These are phyloP conservation scores for Vulpes ferrilata DNA, from an alignment of 2,113 vertebrate genomes.

Conservation along the genomic window DNA sequence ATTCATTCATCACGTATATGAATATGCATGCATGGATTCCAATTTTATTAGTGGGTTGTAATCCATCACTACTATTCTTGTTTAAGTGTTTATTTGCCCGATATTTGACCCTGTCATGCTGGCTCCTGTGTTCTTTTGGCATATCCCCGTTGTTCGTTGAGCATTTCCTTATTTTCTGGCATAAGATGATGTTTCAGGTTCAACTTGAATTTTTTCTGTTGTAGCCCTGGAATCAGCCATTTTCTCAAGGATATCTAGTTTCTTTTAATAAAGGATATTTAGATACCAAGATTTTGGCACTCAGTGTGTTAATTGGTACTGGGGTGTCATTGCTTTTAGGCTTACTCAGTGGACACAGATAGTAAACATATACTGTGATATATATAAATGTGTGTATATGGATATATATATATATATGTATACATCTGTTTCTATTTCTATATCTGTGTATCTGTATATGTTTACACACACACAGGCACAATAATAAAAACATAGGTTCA, in stretches of 20 bases:
- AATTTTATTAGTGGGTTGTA: background rate
- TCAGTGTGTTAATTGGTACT: background rate
- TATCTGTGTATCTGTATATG: background rate
- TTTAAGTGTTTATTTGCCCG: background rate
- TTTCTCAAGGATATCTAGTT: background rate
- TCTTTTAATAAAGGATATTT: constrained; percentile 47
- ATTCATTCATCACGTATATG: background rate
- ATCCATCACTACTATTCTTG: background rate
- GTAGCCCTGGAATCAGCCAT: background rate
- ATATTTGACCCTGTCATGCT: background rate
- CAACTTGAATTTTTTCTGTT: background rate
- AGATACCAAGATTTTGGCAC: background rate
- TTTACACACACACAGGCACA: background rate
- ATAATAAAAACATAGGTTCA: background rate
- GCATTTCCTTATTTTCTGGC: background rate
- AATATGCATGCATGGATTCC: background rate
- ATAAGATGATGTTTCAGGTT: background rate
- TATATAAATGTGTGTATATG: background rate
- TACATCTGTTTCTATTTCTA: background rate
- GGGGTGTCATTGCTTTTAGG: background rate
- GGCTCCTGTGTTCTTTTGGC: background rate
- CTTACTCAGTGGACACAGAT: background rate
- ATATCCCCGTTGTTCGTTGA: background rate
- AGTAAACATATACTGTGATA: background rate
- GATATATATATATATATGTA: background rate